These are phyloP conservation scores for Hedya salicella DNA, from an alignment of 2,888 invertebrate species.

Conservation along the genomic window DNA sequence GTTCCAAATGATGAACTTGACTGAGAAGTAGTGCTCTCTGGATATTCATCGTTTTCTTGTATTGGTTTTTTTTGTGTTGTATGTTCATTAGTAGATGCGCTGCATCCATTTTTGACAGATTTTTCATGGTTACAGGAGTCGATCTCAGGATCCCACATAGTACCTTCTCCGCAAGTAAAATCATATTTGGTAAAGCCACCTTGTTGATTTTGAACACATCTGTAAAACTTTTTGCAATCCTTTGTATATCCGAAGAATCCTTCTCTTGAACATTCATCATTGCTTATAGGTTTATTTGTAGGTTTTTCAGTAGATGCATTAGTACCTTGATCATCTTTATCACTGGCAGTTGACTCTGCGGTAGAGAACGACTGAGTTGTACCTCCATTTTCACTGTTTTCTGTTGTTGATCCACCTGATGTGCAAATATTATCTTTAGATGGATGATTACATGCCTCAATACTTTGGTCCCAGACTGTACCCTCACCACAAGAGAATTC, in stretches of 20 bases:
- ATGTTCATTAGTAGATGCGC: neutral
- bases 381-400: conserved; percentile 12
- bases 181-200: conserved; percentile 75
- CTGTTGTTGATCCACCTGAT: conserved; percentile 11
- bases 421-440: conserved; percentile 36
- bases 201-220: conserved; percentile 78
- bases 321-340: conserved; percentile 23
- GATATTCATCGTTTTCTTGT: conserved; percentile 10
- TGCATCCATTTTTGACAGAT: conserved; percentile 50
- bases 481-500: conserved; percentile 89
- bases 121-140: conserved; percentile 82
- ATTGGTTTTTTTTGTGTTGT: conserved; percentile 15
- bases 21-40: conserved; percentile 32
- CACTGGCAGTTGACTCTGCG: conserved; percentile 4
- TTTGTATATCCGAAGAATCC: conserved; percentile 75
- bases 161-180: conserved; percentile 83
- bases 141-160: conserved; percentile 84
- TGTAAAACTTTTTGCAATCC: conserved; percentile 86
- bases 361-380: conserved; percentile 28
- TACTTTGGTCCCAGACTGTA: conserved; percentile 86
- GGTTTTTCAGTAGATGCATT: conserved; percentile 4
- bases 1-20: conserved; percentile 37
- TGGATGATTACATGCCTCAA: conserved; percentile 73
- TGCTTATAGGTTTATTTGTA: conserved; percentile 20
- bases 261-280: conserved; percentile 48